Evolutionary conservation across 2,888 invertebrate species (phyloP), one percentile per base, ranked within the genome.

Genomic region (Chymomyza caudatula): DNA sequence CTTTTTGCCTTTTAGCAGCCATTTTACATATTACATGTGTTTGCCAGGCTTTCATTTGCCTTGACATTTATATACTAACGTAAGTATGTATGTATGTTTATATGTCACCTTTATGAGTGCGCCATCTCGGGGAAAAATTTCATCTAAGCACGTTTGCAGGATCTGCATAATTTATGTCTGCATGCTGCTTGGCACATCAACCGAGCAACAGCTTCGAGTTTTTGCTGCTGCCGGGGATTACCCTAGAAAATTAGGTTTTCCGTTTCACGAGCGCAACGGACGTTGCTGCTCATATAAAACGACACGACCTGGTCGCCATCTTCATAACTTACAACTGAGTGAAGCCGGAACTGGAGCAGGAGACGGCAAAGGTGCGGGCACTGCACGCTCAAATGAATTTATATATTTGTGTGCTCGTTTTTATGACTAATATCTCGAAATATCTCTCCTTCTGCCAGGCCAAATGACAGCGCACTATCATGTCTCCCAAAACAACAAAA

Each of bases 151-250:
- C 84, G 88, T 87, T 82, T 81, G 74, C 86, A 81, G 85, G 84
- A 87, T 87, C 85, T 87, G 84, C 87, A 88, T 87, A 88, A 87
- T 88, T 87, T 86, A 87, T 88, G 82, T 76, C 78, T 76, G 71
- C 82, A 71, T 75, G 80, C 65, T 61, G 65, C 67, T 60, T 58
- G 47, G 56, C 43, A 42, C 43, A 52, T 60, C 53, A 60, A 60
- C 53, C 43, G 23, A 43, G 53, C 17, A 3, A 44, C n/a, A 17
- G 19, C 47, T 15, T 17, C 8, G n/a, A 47, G n/a, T 17, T 17
- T 17, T 19, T 17, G 15, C 19, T 47, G 15, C 44, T 83, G 78
- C 65, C 79, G 61, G 71, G 87, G 86, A 87, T 88, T 88, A 87
- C 81, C 76, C 78, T 78, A 81, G 80, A 82, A 88, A 88, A 88